Percentiles rank a stretch among this genome's conserved stretches.
phyloP scores from a whole-genome alignment of 2,888 invertebrate genomes.

The Andrena praecox region DNA sequence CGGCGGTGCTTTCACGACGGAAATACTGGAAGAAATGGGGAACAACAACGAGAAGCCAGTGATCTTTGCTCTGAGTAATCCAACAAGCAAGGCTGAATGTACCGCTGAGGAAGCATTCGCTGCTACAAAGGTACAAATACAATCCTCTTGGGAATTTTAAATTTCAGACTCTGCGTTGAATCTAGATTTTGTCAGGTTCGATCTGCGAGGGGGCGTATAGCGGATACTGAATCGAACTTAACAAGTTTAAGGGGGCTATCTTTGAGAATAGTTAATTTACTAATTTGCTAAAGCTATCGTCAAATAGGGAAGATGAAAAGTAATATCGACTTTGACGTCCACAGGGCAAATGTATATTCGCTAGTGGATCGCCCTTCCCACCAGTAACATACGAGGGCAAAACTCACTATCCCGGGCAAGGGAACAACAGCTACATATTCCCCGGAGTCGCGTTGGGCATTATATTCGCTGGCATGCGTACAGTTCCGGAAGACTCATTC shows the following conservation, averaged over 20 bases:
- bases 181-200: too few relatives aligned
- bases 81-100: constrained; percentile 99
- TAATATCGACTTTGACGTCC: constrained; percentile 28
- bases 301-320: too few relatives aligned
- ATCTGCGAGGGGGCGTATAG: too few relatives aligned
- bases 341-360: constrained; percentile 96
- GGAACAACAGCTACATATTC: constrained; percentile 99
- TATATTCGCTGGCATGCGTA: constrained; percentile 94
- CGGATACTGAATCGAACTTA: too few relatives aligned
- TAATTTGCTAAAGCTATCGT: too few relatives aligned
- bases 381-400: constrained; percentile 93
- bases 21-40: constrained; percentile 95
- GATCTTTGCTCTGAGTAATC: constrained; percentile 99
- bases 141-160: not conserved
- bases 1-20: constrained; percentile 96
- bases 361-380: constrained; percentile 98
- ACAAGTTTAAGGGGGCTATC: too few relatives aligned
- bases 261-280: too few relatives aligned
- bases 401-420: constrained; percentile 96
- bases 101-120: constrained; percentile 99
- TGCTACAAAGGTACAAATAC: constrained; percentile 77
- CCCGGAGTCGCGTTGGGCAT: constrained; percentile 97
- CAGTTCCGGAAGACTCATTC: constrained; percentile 96
- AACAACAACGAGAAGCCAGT: constrained; percentile 93
- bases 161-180: not conserved